Evolutionary conservation across 2,888 invertebrate species (phyloP).

Genomic region (Anagyrus pseudococci): DNA sequence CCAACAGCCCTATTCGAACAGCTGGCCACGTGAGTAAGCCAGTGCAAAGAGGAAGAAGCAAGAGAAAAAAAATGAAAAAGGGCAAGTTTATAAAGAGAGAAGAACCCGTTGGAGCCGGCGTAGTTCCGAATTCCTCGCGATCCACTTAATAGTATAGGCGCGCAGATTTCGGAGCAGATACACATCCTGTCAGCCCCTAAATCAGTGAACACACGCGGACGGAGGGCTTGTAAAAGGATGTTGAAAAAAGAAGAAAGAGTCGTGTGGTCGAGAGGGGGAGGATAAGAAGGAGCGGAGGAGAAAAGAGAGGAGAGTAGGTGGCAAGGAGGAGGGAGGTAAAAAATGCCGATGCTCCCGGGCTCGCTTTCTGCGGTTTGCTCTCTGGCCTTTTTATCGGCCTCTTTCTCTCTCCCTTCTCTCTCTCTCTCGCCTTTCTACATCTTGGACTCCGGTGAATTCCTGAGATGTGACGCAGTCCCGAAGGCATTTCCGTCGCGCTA

Average conservation of each 20-base stretch:
- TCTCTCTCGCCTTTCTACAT: not conserved
- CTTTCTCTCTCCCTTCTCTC: conserved; percentile 4
- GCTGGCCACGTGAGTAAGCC: too few species aligned
- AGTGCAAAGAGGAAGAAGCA: conserved; percentile 2
- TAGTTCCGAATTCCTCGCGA: conserved; percentile 29
- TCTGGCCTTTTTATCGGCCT: conserved; percentile 8
- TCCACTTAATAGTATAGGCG: too few species aligned
- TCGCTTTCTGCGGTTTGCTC: conserved; percentile 31
- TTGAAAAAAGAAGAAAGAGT: conserved; percentile 8
- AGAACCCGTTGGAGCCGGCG: too few species aligned
- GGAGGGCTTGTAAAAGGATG: too few species aligned
- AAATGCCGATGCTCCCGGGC: conserved; percentile 32
- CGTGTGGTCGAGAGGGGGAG: too few species aligned
- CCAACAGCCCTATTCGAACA: too few species aligned
- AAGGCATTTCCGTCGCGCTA: conserved; percentile 57
- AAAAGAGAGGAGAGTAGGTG: too few species aligned
- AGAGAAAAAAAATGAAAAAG: conserved; percentile 6
- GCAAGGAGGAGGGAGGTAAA: conserved; percentile 6
- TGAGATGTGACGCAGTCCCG: conserved; percentile 55
- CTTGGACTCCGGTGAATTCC: conserved; percentile 53
- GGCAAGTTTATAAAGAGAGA: not conserved
- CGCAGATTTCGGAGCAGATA: too few species aligned
- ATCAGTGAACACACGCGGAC: too few species aligned
- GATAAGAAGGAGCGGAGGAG: too few species aligned
- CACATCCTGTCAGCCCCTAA: too few species aligned